Conservation (phyloP, 2,888 invertebrate species). For the Chelonus formosanus region DNA sequence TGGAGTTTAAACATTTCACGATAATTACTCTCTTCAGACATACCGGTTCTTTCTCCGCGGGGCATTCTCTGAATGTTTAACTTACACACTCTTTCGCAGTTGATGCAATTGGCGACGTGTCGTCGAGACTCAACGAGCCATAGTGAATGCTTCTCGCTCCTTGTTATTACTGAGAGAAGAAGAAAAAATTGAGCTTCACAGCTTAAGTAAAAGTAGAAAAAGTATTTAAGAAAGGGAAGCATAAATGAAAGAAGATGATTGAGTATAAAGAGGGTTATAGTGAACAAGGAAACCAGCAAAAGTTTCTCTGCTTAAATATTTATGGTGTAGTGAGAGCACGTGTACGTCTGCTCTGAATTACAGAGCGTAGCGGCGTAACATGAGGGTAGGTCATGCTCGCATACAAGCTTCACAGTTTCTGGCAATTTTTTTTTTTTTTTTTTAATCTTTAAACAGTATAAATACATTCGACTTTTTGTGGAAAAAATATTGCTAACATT, state of each 20-base stretch:
- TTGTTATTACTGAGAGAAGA: conserved; percentile 18
- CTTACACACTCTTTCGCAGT: conserved; percentile 26
- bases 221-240: background rate
- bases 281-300: conserved; percentile 33
- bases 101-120: conserved; percentile 26
- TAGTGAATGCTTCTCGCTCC: conserved; percentile 23
- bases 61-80: conserved; percentile 33
- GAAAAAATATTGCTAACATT: no score
- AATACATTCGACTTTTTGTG: no score
- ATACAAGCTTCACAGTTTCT: no score
- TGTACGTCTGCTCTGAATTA: conserved; percentile 42
- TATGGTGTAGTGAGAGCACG: conserved; percentile 43
- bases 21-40: conserved; percentile 24
- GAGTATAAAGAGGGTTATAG: conserved; percentile 14
- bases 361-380: conserved; percentile 32
- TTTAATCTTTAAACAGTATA: no score
- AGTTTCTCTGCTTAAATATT: conserved; percentile 49
- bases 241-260: background rate
- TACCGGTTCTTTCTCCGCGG: conserved; percentile 28
- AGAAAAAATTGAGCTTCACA: background rate
- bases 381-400: conserved; percentile 43
- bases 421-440: no score
- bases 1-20: conserved; percentile 11
- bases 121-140: conserved; percentile 25
- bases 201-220: background rate